These are phyloP conservation scores for Otolemur garnettii DNA, from an alignment of 2,113 vertebrate genomes.

Conservation along the genomic window DNA sequence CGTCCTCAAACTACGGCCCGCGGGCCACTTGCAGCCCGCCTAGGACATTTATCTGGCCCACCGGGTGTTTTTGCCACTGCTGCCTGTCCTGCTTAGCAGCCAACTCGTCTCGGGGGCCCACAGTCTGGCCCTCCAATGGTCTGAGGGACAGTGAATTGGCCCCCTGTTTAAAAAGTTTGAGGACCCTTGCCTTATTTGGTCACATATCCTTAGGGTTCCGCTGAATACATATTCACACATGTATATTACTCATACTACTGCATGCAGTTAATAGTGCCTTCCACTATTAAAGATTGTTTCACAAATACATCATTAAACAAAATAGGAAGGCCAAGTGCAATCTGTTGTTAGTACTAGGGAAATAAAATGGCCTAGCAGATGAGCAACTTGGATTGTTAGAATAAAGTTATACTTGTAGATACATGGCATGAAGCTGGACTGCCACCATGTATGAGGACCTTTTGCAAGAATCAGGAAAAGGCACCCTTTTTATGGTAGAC, in stretches of 20 bases:
- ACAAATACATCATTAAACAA: background rate
- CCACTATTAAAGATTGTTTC: background rate
- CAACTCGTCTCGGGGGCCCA: too few species aligned
- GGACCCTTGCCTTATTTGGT: background rate
- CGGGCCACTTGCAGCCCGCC: too few species aligned
- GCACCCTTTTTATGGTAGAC: background rate
- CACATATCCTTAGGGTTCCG: conserved; percentile 23
- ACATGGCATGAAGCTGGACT: background rate
- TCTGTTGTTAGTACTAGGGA: background rate
- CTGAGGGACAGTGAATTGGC: too few species aligned
- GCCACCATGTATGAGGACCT: background rate
- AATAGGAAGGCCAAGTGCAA: background rate
- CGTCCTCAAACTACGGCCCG: too few species aligned
- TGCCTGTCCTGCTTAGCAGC: too few species aligned
- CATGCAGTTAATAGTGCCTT: background rate
- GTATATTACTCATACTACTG: background rate
- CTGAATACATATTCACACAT: background rate
- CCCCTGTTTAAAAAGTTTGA: too few species aligned
- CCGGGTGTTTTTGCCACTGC: too few species aligned
- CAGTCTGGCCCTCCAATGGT: too few species aligned
- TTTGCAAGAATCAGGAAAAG: conserved; percentile 47
- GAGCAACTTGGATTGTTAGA: background rate
- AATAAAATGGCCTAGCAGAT: background rate
- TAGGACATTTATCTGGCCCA: too few species aligned
- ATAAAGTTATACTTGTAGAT: background rate